Base-by-base conservation (phyloP, 2,113 vertebrate species). In the Gobio gobio region DNA sequence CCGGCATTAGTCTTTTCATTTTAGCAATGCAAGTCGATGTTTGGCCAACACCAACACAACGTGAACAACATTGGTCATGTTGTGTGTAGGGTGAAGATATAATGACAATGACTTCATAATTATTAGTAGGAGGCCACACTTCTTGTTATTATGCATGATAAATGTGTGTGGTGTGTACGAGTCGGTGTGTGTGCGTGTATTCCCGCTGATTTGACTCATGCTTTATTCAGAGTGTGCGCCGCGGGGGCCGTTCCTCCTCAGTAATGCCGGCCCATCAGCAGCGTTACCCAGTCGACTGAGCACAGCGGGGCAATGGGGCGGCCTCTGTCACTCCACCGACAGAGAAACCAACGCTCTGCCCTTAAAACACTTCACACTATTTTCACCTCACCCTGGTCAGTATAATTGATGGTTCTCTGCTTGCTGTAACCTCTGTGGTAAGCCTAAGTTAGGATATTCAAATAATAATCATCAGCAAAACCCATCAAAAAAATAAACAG, bases 121-220 rank as follows among this genome's bases (percentile, higher is more conserved):
- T 40, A 82, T 54, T 56, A 43, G 66, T 56, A 82, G 49, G 66
- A 68, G 47, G 80, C 47, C 8, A 22, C 13, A 24, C 36, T 24
- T 18, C n/a, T 63, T 66, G 1, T 77, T 33, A 68, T 51, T 82
- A 82, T 82, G 66, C 49, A 58, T 82, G 47, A 82, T 40, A 72
- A 72, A 58, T 26, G 47, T 73, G 73, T 70, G 63, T 73, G 85
- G 22, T 26, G 24, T 78, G 78, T 61, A 33, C 72, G 78, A 26
- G 56, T 26, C 36, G 10, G 47, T 59, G 78, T 87, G 54, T 56
- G 47, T 70, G 45, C 10, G 51, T 79, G 29, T 45, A 45, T 83
- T 84, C 64, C 73, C 10, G 24, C 59, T 79, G 79, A 74, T 78
- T 70, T 68, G 54, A 89, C 86, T 89, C 83, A 89, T 89, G 83